Evolutionary conservation across 1,140 invertebrate species (phyloP), one percentile per base, ranked within the genome.

Genomic region (Euglossa dilemma): DNA sequence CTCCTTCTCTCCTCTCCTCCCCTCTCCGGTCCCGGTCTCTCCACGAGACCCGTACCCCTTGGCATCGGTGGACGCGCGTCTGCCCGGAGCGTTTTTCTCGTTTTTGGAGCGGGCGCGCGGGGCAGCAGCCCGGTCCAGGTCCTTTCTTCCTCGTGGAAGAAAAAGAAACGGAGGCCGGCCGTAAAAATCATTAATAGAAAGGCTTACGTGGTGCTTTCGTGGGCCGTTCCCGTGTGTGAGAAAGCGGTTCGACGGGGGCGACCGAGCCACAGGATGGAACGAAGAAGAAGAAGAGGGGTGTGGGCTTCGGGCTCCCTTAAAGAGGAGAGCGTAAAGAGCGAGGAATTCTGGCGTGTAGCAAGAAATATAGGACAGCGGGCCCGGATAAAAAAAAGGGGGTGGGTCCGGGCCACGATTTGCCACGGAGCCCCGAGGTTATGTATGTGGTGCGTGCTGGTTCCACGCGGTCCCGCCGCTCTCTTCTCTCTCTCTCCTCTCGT

Each of bases 151-250:
- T 86, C 72, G 82, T 74, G 61, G 67, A 73, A 84, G 76, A 78
- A 80, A 80, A 74, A 84, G 75, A 85, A 87, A 73, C 78, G 72
- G 78, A 78, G 75, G 74, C 78, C n/a, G 87, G 64, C 84, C 87
- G 89, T 91, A 90, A 91, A 89, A 87, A 88, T 91, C 90, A 91
- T 91, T 90, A 89, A 90, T 90, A 90, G 87, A 88, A 88, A 89
- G 88, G 88, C 88, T 90, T 89, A 84, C 86, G 79, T 66, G 70
- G 87, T 89, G 57, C 47, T 72, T 64, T 70, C 83, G 70, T 73
- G 83, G 74, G 66, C 61, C 76, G 78, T 61, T 64, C n/a, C n/a
- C 76, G 52, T 81, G 80, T 83, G 73, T 74, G 71, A 77, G 72
- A 66, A 76, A 82, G 50, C 70, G 66, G 70, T 54, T 61, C 54